phyloP scores from a whole-genome alignment of 1,140 invertebrate genomes.

The Teleopsis dalmanni region DNA sequence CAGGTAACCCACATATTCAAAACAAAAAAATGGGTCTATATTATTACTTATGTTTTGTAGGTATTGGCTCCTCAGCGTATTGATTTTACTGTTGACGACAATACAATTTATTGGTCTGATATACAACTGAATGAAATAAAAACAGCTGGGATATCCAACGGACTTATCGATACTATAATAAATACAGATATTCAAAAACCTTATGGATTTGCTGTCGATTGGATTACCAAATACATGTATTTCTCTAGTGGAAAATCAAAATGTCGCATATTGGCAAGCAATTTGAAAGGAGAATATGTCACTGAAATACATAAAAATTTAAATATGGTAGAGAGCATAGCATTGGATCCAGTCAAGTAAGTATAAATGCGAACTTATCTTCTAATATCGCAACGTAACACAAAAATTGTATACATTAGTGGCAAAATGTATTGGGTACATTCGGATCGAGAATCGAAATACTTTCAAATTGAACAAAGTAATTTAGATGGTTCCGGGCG shows the following conservation, averaged over 20 bases:
- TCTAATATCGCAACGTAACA: background rate
- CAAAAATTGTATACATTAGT: conserved; percentile 37
- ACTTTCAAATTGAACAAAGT: conserved; percentile 53
- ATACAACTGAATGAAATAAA: conserved; percentile 66
- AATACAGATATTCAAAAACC: conserved; percentile 57
- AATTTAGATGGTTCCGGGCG: conserved; percentile 57
- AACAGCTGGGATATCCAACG: conserved; percentile 58
- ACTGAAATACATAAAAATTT: conserved; percentile 43
- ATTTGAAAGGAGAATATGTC: conserved; percentile 64
- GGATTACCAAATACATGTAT: conserved; percentile 69
- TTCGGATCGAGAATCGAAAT: conserved; percentile 28
- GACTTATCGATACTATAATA: conserved; percentile 59
- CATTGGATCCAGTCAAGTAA: conserved; percentile 56
- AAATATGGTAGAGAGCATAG: conserved; percentile 49
- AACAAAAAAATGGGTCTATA: background rate
- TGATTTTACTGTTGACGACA: conserved; percentile 59
- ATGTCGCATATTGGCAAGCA: conserved; percentile 58
- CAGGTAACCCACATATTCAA: conserved; percentile 19
- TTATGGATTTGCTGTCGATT: conserved; percentile 58
- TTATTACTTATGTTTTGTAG: conserved; percentile 24
- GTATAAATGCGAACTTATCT: background rate
- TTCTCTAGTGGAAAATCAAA: conserved; percentile 48
- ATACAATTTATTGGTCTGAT: conserved; percentile 74
- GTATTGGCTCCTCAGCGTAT: conserved; percentile 58
- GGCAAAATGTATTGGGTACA: conserved; percentile 59